Percentiles rank a stretch among this genome's conserved stretches.
Evolutionary conservation across 1,140 invertebrate species (phyloP).

Genomic region (Brachionus angularis): DNA sequence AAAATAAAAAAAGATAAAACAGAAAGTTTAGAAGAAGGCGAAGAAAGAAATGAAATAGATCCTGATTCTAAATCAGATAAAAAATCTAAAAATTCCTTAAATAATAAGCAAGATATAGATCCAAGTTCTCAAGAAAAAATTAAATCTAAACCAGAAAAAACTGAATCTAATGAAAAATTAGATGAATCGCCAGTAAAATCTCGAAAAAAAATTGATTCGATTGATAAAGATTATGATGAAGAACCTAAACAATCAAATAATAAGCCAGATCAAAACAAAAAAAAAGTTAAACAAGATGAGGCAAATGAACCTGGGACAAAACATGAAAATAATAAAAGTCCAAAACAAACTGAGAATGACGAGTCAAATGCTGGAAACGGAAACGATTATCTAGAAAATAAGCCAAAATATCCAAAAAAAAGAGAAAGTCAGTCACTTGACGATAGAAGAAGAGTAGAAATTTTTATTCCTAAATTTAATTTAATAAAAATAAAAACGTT

Average conservation of each 20-base stretch:
- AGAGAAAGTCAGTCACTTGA: constrained; percentile 2
- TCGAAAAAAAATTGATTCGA: no score
- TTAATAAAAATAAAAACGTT: not conserved
- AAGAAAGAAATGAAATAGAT: not conserved
- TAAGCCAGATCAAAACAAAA: not conserved
- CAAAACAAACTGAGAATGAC: no score
- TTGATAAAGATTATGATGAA: no score
- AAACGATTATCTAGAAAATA: no score
- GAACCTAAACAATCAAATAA: no score
- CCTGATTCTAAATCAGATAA: not conserved
- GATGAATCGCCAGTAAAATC: not conserved
- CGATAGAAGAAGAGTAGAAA: constrained; percentile 9
- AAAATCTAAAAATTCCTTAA: not conserved
- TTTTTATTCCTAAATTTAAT: not conserved
- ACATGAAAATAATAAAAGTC: no score
- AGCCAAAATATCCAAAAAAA: not conserved
- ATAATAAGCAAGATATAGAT: not conserved
- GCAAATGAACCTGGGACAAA: not conserved
- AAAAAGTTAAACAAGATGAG: not conserved
- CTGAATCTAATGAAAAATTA: not conserved
- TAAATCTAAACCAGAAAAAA: not conserved
- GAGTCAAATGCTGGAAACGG: no score
- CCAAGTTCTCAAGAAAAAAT: not conserved
- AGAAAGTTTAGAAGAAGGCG: not conserved
- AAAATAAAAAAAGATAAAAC: not conserved